Evolutionary conservation across 2,797 vertebrate species (phyloP), one percentile per base, ranked within the genome.

Genomic region (Eupleurogrammus muticus): DNA sequence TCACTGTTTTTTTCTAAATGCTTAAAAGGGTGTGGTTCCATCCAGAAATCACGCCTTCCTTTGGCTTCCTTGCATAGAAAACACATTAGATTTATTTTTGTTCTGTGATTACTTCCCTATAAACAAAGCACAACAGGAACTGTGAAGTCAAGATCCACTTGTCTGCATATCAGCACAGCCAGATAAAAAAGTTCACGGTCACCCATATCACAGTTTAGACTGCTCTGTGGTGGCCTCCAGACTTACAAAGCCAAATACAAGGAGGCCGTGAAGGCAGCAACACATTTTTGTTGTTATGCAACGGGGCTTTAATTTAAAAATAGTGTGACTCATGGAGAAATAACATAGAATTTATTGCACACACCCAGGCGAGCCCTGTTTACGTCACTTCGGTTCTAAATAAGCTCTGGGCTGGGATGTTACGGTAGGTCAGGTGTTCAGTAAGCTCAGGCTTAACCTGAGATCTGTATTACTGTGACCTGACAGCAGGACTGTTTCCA

Each of bases 381-480:
- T 44, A n/a, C 3, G 46, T 24, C 20, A 47, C 7, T 46, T 20
- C 1, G 38, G 57, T 6, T 42, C 21, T 13, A 16, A 50, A 9
- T 40, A 40, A 48, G 16, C 2, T 42, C n/a, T 49, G 13, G n/a
- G 34, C 34, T 21, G 23, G n/a, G n/a, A n/a, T n/a, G n/a, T n/a
- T n/a, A n/a, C n/a, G n/a, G 53, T 8, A 34, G 57, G 53, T 54
- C 16, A 44, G 28, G 48, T 60, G 50, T 47, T 28, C 1, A 5
- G 61, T 66, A 44, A 78, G 2, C 38, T 66, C 32, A 4, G 10
- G 49, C 38, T 76, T 83, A 73, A 82, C 46, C 19, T 60, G 38
- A 72, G 10, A 48, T 36, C 32, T 56, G 62, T 16, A 55, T 71
- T 32, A 51, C 63, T 59, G 73, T 69, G 16, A 52, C 5, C 57